Evolutionary conservation across 2,113 vertebrate genomes (phyloP), one percentile per base, ranked within the genome.

Genomic region (Anser cygnoides): DNA sequence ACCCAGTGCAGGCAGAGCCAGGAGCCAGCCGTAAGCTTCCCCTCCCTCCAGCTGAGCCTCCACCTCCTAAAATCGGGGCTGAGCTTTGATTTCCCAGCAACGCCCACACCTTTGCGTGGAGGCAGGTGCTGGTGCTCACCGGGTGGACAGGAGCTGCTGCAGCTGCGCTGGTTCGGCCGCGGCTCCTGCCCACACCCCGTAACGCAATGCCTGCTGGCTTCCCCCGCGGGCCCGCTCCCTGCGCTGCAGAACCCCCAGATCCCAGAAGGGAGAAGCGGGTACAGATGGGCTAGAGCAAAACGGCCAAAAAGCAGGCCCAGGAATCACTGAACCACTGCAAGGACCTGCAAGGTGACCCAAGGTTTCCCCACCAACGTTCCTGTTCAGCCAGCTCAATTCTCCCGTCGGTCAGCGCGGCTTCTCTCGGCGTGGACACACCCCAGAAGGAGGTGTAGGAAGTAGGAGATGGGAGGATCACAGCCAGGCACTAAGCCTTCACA

Each of bases 21-120:
- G 91, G 91, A 95, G 91, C 66, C 84, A 50, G 19, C 83, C 78
- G 17, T 90, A 95, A 95, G 88, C 95, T 93, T 78, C 93, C 87
- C 21, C 80, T 94, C 93, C 95, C 95, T 95, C 70, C 65, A 72
- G 80, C 77, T 58, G 91, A 84, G 89, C 76, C 88, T 96, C 91
- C 91, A 93, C 90, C 93, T 95, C n/a, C 74, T 50, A 93, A 89
- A 93, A 79, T 10, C 65, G 41, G 70, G 88, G 67, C 73, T 87
- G 91, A 93, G 50, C 84, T 94, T 59, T 77, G 84, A 92, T 87
- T 89, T 91, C 84, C 37, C 66, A 87, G 58, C 3, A 12, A 93
- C 91, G 93, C 81, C 70, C 59, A 87, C 62, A 79, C 87, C 54
- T 84, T 93, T 70, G 84, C 13, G 58, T 50, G 70, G 75, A 91